Evolutionary conservation across 2,797 vertebrate species (phyloP).

Genomic region (Poliocrania exsul): DNA sequence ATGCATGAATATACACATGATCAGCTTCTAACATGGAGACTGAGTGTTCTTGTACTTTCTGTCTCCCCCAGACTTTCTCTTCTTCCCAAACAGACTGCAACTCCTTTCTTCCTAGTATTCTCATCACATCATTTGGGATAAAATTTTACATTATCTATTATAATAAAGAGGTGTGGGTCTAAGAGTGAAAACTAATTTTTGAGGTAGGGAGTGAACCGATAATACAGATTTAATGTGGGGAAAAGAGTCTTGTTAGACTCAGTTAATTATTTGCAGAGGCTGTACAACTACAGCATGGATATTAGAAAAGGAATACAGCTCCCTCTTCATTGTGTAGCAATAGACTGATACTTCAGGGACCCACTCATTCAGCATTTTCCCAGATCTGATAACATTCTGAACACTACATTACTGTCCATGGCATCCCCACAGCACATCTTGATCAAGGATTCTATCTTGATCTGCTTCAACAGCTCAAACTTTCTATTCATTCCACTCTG

Average conservation of each 20-base stretch:
- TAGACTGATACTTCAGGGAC: background rate
- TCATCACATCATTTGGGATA: background rate
- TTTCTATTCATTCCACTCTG: background rate
- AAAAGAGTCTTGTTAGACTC: background rate
- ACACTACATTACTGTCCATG: background rate
- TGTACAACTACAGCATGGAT: background rate
- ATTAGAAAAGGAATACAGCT: background rate
- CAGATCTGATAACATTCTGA: conserved; percentile 51
- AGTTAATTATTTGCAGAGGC: conserved; percentile 12
- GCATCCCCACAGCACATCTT: background rate
- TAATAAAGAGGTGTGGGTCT: background rate
- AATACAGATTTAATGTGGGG: background rate
- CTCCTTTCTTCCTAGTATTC: background rate
- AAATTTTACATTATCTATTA: background rate
- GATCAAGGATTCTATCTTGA: background rate
- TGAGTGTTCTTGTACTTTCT: background rate
- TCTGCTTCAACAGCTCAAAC: background rate
- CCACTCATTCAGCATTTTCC: conserved; percentile 29
- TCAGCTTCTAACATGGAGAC: background rate
- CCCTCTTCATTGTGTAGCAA: background rate
- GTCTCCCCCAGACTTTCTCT: background rate
- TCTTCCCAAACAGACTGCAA: background rate
- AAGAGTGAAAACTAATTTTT: background rate
- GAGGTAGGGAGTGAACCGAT: background rate
- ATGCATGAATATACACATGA: background rate